A percentile compares a stretch with the other conserved stretches of the same genome.
Conservation (phyloP, 2,113 vertebrate species). For the Pavo muticus region DNA sequence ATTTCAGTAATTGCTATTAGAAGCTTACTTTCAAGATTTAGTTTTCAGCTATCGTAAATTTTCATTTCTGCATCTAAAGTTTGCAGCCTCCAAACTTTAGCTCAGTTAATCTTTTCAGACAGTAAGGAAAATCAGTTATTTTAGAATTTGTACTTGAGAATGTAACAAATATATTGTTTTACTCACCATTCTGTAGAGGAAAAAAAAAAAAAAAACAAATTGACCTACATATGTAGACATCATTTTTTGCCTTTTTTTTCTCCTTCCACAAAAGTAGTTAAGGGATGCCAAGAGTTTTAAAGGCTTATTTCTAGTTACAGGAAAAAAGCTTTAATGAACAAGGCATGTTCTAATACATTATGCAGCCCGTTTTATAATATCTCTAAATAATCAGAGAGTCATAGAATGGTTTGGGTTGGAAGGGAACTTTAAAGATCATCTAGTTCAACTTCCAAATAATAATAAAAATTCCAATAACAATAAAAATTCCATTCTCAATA, state of each 20-base stretch:
- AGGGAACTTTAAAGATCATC: background rate
- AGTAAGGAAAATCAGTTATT: background rate
- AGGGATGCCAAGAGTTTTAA: background rate
- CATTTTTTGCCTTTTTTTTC: background rate
- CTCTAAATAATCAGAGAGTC: background rate
- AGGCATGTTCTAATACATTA: conserved; percentile 12
- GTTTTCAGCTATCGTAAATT: background rate
- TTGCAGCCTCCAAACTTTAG: background rate
- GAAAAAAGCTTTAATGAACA: conserved; percentile 10
- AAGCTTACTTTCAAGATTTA: background rate
- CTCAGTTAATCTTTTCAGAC: background rate
- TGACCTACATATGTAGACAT: background rate
- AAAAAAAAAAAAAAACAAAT: background rate
- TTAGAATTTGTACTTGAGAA: background rate
- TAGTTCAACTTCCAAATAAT: background rate
- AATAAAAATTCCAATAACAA: background rate
- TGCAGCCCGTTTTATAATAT: conserved; percentile 17
- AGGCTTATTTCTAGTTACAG: background rate
- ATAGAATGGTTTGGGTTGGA: background rate
- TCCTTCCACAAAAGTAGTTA: background rate
- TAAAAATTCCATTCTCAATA: conserved; percentile 11
- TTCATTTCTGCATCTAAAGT: background rate
- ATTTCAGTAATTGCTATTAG: background rate
- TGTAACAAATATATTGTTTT: background rate
- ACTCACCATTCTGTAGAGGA: background rate